Conservation (phyloP, 1,140 invertebrate species). For the Orchesella cincta region DNA sequence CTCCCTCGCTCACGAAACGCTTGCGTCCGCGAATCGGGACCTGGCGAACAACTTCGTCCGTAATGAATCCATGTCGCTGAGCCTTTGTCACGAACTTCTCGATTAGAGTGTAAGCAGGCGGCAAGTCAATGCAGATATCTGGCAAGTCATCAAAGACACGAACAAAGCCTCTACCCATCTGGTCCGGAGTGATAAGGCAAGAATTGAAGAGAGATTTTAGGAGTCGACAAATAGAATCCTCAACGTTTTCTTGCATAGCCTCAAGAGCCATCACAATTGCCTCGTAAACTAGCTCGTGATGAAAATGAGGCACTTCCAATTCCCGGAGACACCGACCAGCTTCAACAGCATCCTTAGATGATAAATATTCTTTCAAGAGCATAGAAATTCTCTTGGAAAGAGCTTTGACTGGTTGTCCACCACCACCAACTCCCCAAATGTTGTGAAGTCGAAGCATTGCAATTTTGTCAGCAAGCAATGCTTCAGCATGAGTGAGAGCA, state of each 20-base stretch:
- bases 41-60: constrained; percentile 69
- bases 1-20: constrained; percentile 90
- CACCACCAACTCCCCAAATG: constrained; percentile 88
- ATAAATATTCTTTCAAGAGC: constrained; percentile 82
- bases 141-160: constrained; percentile 84
- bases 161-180: constrained; percentile 80
- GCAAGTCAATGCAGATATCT: constrained; percentile 89
- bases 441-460: constrained; percentile 77
- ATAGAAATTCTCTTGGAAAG: constrained; percentile 83
- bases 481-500: constrained; percentile 75
- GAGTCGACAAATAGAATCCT: constrained; percentile 76
- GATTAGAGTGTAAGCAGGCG: constrained; percentile 80
- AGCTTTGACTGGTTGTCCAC: constrained; percentile 82
- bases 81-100: constrained; percentile 80
- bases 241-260: constrained; percentile 71
- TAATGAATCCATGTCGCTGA: constrained; percentile 67
- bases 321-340: constrained; percentile 76
- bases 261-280: constrained; percentile 82
- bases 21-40: constrained; percentile 84
- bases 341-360: constrained; percentile 78
- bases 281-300: constrained; percentile 90
- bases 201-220: constrained; percentile 72
- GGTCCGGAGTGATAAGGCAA: constrained; percentile 77
- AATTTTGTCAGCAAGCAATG: constrained; percentile 80
- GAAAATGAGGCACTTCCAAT: constrained; percentile 90